These are phyloP conservation scores for Bombus difficillimus DNA, from an alignment of 1,140 invertebrate genomes.

Conservation along the genomic window DNA sequence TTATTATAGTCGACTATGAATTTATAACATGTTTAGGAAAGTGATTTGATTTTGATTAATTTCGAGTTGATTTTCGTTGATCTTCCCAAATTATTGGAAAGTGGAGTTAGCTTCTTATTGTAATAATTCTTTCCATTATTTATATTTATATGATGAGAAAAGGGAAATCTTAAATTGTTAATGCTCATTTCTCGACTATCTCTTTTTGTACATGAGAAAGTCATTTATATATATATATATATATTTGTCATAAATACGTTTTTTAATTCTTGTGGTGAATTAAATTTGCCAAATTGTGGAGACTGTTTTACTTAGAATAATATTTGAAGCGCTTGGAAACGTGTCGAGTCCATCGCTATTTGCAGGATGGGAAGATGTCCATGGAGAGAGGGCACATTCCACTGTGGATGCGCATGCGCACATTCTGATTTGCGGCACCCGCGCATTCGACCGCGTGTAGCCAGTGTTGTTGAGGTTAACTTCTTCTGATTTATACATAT, in stretches of 20 bases:
- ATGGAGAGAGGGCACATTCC: conserved; percentile 74
- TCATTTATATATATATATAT: too few relatives aligned
- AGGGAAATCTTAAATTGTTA: not conserved
- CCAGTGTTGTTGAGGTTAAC: conserved; percentile 45
- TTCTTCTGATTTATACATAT: conserved; percentile 41
- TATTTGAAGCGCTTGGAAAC: conserved; percentile 19
- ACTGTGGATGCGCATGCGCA: conserved; percentile 72
- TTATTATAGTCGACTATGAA: too few relatives aligned
- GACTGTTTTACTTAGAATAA: not conserved
- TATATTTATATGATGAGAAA: not conserved
- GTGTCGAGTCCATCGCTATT: conserved; percentile 36
- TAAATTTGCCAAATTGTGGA: not conserved
- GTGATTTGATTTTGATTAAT: too few relatives aligned
- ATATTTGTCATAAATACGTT: not conserved
- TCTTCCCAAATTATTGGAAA: too few relatives aligned
- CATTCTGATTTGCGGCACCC: conserved; percentile 61
- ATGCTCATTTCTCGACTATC: too few relatives aligned
- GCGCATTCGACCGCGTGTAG: conserved; percentile 63
- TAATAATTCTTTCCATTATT: too few relatives aligned
- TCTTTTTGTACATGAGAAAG: too few relatives aligned
- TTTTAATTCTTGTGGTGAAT: not conserved
- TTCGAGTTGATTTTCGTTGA: too few relatives aligned
- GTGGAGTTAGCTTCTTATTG: too few relatives aligned
- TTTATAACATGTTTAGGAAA: too few relatives aligned
- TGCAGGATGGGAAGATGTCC: conserved; percentile 25